A percentile compares a stretch with the other conserved stretches of the same genome.
These are phyloP conservation scores for Drosophila mayri DNA, from an alignment of 1,140 invertebrate species.

Conservation along the genomic window DNA sequence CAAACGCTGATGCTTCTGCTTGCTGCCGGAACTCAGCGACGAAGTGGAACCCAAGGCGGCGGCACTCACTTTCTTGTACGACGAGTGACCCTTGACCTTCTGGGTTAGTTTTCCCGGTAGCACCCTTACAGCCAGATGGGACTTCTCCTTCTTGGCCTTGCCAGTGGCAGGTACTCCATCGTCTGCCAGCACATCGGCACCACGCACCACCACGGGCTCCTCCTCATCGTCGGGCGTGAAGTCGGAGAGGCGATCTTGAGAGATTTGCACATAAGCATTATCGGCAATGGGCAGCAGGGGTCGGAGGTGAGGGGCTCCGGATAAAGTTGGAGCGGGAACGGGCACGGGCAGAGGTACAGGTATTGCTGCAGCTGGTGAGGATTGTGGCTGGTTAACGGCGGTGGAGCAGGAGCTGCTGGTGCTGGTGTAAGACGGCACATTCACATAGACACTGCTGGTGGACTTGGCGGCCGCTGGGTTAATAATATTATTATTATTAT, in stretches of 20 bases:
- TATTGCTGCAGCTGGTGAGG: slow-evolving; percentile 16
- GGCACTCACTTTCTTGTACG: slow-evolving; percentile 74
- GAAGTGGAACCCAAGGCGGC: slow-evolving; percentile 67
- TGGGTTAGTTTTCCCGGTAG: slow-evolving; percentile 79
- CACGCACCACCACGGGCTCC: slow-evolving; percentile 80
- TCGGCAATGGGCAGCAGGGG: slow-evolving; percentile 80
- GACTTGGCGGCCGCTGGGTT: slow-evolving; percentile 26
- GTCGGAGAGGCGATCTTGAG: slow-evolving; percentile 81
- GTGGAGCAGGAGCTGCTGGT: slow-evolving; percentile 17
- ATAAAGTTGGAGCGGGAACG: slow-evolving; percentile 16
- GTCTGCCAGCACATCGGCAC: slow-evolving; percentile 64
- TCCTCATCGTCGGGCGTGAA: slow-evolving; percentile 84
- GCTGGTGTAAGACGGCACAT: slow-evolving; percentile 58
- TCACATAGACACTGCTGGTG: slow-evolving; percentile 75
- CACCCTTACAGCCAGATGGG: slow-evolving; percentile 78
- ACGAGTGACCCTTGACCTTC: slow-evolving; percentile 79
- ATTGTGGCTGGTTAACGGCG: slow-evolving; percentile 18
- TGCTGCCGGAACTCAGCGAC: slow-evolving; percentile 71
- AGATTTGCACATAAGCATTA: slow-evolving; percentile 84
- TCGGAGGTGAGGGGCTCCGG: slow-evolving; percentile 38
- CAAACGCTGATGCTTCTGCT: slow-evolving; percentile 78
- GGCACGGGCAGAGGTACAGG: slow-evolving; percentile 8
- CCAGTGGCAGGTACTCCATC: slow-evolving; percentile 25
- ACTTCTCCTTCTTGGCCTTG: slow-evolving; percentile 82
- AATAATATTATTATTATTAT: slow-evolving; percentile 31